Evolutionary conservation across 2,113 vertebrate species (phyloP).

Genomic region (Solenodon paradoxus): DNA sequence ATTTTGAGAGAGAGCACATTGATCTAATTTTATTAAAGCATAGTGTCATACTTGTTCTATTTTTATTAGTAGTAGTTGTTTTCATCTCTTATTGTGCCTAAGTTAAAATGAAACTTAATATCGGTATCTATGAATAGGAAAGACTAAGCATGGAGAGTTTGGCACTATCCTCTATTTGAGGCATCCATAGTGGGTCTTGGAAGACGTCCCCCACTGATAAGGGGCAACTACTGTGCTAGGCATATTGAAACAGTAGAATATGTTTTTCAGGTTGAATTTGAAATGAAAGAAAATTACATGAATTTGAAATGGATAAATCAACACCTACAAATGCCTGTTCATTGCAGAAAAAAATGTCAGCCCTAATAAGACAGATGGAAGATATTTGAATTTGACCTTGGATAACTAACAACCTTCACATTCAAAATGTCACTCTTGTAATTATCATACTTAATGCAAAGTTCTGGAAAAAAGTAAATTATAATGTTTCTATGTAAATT

Average conservation of each 20-base stretch:
- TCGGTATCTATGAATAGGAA: neutral
- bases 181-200: neutral
- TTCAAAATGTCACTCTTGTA: neutral
- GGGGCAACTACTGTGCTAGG: neutral
- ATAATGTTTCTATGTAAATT: no score
- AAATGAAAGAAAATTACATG: neutral
- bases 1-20: no score
- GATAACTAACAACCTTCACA: neutral
- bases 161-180: neutral
- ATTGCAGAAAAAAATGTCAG: constrained; percentile 29
- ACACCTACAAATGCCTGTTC: neutral
- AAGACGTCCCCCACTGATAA: neutral
- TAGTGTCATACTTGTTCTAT: no score
- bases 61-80: neutral
- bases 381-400: constrained; percentile 1
- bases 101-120: neutral
- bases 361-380: neutral
- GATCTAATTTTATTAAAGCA: no score
- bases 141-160: neutral
- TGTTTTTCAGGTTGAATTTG: neutral
- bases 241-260: neutral
- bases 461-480: neutral
- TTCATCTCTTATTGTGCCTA: neutral
- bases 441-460: neutral
- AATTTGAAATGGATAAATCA: neutral